Evolutionary conservation across 2,888 invertebrate species (phyloP).

Genomic region (Sceliomorpha sp.): DNA sequence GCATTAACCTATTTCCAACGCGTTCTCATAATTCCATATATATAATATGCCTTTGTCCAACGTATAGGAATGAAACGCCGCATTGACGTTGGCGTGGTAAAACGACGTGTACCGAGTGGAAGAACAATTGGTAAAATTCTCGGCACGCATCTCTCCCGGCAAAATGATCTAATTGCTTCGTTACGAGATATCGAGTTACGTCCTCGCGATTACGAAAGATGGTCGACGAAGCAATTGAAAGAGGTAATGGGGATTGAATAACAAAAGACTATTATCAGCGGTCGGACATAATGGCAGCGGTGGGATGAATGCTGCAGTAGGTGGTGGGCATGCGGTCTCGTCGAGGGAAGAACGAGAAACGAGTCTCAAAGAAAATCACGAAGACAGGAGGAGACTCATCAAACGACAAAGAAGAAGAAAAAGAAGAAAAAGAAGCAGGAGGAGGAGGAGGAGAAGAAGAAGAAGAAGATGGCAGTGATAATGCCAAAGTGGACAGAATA

Average conservation of each 20-base stretch:
- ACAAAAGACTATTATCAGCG: slow-evolving; percentile 36
- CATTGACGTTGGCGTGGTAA: too few species aligned
- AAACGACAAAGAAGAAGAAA: background rate
- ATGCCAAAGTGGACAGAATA: background rate
- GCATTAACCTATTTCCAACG: too few species aligned
- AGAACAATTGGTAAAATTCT: slow-evolving; percentile 1
- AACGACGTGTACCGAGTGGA: too few species aligned
- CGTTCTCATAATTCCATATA: too few species aligned
- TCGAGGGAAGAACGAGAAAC: slow-evolving; percentile 4
- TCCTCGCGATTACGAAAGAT: slow-evolving; percentile 20
- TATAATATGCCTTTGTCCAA: too few species aligned
- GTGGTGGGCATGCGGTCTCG: slow-evolving; percentile 9
- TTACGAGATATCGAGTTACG: slow-evolving; percentile 29
- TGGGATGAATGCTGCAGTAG: slow-evolving; percentile 23
- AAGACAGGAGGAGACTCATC: background rate
- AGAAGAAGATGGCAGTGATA: slow-evolving; percentile 10
- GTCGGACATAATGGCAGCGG: slow-evolving; percentile 20
- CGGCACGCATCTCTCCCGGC: background rate
- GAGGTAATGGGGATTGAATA: slow-evolving; percentile 22
- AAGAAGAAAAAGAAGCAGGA: background rate
- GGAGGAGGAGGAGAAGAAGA: slow-evolving; percentile 4
- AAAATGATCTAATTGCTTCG: slow-evolving; percentile 26
- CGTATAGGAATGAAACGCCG: too few species aligned
- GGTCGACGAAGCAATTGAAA: background rate
- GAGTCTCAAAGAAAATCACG: slow-evolving; percentile 3